Evolutionary conservation across 2,888 invertebrate species (phyloP).

Genomic region (Neoscelio sp.): DNA sequence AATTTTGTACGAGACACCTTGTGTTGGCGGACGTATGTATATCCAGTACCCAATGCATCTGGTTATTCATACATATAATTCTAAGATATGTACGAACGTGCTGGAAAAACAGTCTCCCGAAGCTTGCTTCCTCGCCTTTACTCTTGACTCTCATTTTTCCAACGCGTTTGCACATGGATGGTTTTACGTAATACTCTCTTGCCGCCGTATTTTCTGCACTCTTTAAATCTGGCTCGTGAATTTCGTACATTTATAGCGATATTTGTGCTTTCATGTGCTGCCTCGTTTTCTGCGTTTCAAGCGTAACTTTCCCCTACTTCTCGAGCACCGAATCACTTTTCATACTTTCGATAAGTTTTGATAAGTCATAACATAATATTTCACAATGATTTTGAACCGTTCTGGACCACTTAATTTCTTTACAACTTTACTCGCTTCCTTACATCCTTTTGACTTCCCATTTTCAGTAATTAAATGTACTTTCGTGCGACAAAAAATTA

Average conservation of each 20-base stretch:
- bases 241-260: slow-evolving; percentile 43
- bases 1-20: slow-evolving; percentile 19
- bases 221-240: slow-evolving; percentile 52
- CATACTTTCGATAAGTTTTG: slow-evolving; percentile 35
- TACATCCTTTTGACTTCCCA: background rate
- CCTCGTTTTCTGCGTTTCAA: slow-evolving; percentile 30
- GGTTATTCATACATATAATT: slow-evolving; percentile 64
- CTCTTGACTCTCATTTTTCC: slow-evolving; percentile 53
- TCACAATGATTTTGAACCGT: slow-evolving; percentile 7
- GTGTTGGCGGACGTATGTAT: slow-evolving; percentile 9
- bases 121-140: slow-evolving; percentile 32
- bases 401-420: background rate
- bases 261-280: slow-evolving; percentile 46
- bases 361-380: slow-evolving; percentile 31
- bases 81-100: slow-evolving; percentile 46
- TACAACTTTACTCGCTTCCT: background rate
- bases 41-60: slow-evolving; percentile 41
- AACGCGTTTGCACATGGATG: slow-evolving; percentile 49
- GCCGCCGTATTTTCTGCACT: slow-evolving; percentile 54
- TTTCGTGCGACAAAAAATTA: background rate
- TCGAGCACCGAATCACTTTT: slow-evolving; percentile 33
- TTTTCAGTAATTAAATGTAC: background rate
- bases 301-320: slow-evolving; percentile 21
- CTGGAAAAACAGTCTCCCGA: slow-evolving; percentile 45
- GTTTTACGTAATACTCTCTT: slow-evolving; percentile 50